phyloP scores from a whole-genome alignment of 2,797 vertebrate genomes.

The Gadopsis bispinosus region DNA sequence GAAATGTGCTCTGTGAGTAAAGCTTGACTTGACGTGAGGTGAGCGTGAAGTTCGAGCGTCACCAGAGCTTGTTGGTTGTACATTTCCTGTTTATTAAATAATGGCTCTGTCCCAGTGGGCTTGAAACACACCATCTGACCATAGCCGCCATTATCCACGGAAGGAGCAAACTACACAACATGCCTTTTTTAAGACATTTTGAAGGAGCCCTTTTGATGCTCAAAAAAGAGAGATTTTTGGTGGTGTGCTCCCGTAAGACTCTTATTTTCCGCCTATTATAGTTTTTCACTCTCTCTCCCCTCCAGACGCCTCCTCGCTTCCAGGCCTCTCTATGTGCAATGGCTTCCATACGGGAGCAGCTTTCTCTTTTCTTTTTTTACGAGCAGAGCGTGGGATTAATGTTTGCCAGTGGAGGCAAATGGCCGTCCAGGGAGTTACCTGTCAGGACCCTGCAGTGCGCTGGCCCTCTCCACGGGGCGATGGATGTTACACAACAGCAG shows the following conservation, averaged over 20 bases:
- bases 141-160: not conserved
- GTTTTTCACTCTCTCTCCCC: slow-evolving; percentile 19
- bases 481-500: slow-evolving; percentile 59
- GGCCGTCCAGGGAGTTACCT: slow-evolving; percentile 71
- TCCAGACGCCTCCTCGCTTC: slow-evolving; percentile 4
- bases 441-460: slow-evolving; percentile 59
- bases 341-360: slow-evolving; percentile 29
- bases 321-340: slow-evolving; percentile 27
- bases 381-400: slow-evolving; percentile 55
- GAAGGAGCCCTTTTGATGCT: not conserved
- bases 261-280: slow-evolving; percentile 1
- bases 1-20: not conserved
- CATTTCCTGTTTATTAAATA: not conserved
- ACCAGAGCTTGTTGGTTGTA: not conserved
- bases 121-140: not conserved
- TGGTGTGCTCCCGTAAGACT: not conserved
- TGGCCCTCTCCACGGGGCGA: slow-evolving; percentile 22
- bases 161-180: too few relatives aligned
- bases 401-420: slow-evolving; percentile 52
- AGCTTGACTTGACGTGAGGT: too few relatives aligned
- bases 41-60: too few relatives aligned
- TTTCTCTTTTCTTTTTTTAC: slow-evolving; percentile 29
- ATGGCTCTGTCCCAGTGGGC: not conserved
- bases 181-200: not conserved
- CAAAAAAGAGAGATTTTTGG: not conserved